These are phyloP conservation scores for Buathra laborator DNA, from an alignment of 2,888 invertebrate genomes.

Conservation along the genomic window DNA sequence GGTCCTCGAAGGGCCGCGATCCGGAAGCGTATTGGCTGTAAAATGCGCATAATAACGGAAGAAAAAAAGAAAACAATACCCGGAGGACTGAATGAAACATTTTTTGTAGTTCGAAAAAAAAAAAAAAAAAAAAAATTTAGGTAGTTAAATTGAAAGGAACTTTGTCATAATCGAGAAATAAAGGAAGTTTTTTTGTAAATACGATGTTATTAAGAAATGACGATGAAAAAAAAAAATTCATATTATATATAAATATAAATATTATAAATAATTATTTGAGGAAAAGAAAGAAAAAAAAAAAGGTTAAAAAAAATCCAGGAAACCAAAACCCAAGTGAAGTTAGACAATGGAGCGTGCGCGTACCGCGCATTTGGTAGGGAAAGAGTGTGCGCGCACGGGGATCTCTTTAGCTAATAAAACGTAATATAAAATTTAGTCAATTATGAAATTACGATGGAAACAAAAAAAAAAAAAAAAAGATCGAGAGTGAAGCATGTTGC, in stretches of 20 bases:
- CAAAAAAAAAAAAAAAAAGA: conserved; percentile 66
- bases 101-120: conserved; percentile 77
- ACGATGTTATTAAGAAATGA: conserved; percentile 72
- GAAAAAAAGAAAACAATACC: conserved; percentile 20
- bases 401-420: conserved; percentile 77
- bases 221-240: conserved; percentile 70
- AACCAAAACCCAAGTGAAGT: conserved; percentile 37
- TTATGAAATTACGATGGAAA: conserved; percentile 77
- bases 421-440: conserved; percentile 81
- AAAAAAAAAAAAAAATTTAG: conserved; percentile 71
- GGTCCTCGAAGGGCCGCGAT: conserved; percentile 29
- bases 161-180: conserved; percentile 61
- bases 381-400: conserved; percentile 72
- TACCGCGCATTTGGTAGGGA: conserved; percentile 70
- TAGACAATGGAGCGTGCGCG: conserved; percentile 67
- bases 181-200: conserved; percentile 79
- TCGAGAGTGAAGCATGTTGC: conserved; percentile 27
- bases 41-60: conserved; percentile 16
- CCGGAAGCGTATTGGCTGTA: conserved; percentile 22
- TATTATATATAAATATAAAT: conserved; percentile 71
- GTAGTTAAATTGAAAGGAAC: conserved; percentile 75
- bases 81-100: conserved; percentile 79
- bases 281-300: conserved; percentile 48
- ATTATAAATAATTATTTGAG: conserved; percentile 70
- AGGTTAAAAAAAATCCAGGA: conserved; percentile 19